Percentiles rank a stretch among this genome's conserved stretches.
Conservation (phyloP, 2,113 vertebrate species). For the Oreochromis spilurus region DNA sequence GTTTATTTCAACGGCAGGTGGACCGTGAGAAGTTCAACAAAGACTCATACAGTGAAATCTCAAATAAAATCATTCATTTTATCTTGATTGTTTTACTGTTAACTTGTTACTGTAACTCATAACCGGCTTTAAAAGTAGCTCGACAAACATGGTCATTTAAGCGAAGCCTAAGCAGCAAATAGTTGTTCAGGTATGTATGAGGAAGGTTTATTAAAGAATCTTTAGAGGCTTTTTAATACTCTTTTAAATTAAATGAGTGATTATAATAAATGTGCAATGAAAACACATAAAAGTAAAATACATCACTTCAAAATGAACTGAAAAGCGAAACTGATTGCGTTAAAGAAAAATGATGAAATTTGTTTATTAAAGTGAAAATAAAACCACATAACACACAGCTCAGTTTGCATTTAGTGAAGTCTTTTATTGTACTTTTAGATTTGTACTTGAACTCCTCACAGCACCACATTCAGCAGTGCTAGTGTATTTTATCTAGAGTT, state of each 20-base stretch:
- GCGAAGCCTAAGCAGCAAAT: neutral
- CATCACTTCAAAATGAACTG: neutral
- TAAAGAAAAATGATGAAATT: neutral
- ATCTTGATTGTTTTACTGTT: neutral
- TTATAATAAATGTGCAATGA: neutral
- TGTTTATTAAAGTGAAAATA: neutral
- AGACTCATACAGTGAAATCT: neutral
- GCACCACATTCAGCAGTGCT: neutral
- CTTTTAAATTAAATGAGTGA: neutral
- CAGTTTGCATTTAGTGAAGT: neutral
- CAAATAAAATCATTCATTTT: neutral
- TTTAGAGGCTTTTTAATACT: neutral
- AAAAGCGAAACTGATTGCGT: neutral
- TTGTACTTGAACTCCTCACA: neutral
- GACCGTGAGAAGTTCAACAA: neutral
- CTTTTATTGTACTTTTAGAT: neutral
- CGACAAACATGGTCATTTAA: neutral
- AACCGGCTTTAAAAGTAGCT: neutral
- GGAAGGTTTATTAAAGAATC: neutral
- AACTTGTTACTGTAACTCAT: neutral
- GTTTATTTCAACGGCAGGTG: neutral
- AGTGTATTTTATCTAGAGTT: neutral
- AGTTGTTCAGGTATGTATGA: neutral
- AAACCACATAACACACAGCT: neutral
- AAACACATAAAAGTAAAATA: neutral